Base-by-base conservation (phyloP, 2,888 invertebrate genomes). In the Phorcus lineatus region DNA sequence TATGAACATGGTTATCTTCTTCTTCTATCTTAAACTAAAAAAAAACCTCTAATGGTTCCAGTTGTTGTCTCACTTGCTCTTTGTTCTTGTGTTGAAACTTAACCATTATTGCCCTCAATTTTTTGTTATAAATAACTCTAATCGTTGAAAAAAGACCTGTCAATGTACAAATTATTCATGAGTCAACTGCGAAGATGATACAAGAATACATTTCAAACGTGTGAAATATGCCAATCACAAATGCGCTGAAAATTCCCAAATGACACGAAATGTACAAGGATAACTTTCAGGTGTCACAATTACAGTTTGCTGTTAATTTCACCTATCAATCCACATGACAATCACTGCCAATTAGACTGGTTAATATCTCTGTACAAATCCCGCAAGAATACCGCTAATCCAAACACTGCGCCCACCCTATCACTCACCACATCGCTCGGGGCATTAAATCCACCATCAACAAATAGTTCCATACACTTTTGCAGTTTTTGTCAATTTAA, bases 301-400 rank as follows among this genome's bases (percentile, higher is more conserved):
- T 70, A 17, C 40, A 70, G 36, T 70, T 70, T 70, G 36, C 36
- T 36, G 70, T 70, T 70, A 70, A 70, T 70, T 70, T 70, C 40
- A 70, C 70, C 70, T 40, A 70, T 70, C 70, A 70, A 70, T 70
- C 70, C 70, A 70, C 70, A 36, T 70, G 70, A 31, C 70, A 70
- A 70, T 70, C 70, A 70, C 70, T 40, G 40, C 70, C 70, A 70
- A 70, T 70, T 70, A 70, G 70, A 31, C 28, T 19, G 36, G 70
- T 70, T 70, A 70, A 70, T 70, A 70, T 70, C 70, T 31, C 70
- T 19, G 4, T 36, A 36, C 31, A 70, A 70, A 31, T 70, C 70
- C 40, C 70, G 70, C 70, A 19, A 36, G 70, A 70, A 70, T 70
- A 70, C 70, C 70, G 40, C 70, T 70, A 36, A 70, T 70, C 70